Evolutionary conservation across 2,797 vertebrate species (phyloP).

Genomic region (Falco columbarius): DNA sequence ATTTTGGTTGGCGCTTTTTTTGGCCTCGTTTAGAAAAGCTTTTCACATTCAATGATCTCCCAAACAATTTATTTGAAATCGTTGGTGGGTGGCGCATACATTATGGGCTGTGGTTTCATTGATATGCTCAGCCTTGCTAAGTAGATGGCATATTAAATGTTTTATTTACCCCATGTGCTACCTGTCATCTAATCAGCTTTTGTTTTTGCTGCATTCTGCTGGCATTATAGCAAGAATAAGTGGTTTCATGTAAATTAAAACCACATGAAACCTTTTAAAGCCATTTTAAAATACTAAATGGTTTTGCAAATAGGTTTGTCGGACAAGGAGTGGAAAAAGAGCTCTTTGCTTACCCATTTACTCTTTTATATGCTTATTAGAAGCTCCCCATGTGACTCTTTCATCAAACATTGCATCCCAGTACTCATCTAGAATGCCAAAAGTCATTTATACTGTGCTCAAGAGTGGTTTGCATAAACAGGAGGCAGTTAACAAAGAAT

Average conservation of each 20-base stretch:
- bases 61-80: slow-evolving; percentile 35
- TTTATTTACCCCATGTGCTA: slow-evolving; percentile 59
- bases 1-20: neutral
- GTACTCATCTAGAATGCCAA: slow-evolving; percentile 48
- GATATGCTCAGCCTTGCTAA: slow-evolving; percentile 8
- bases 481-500: slow-evolving; percentile 43
- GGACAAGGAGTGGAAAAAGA: slow-evolving; percentile 57
- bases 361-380: slow-evolving; percentile 57
- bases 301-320: slow-evolving; percentile 64
- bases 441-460: slow-evolving; percentile 62
- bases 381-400: slow-evolving; percentile 34
- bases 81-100: neutral
- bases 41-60: neutral
- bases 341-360: slow-evolving; percentile 63
- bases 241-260: slow-evolving; percentile 69
- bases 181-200: slow-evolving; percentile 69
- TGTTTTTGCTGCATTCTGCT: slow-evolving; percentile 58
- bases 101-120: slow-evolving; percentile 52
- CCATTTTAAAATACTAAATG: slow-evolving; percentile 56
- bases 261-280: slow-evolving; percentile 59
- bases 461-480: slow-evolving; percentile 45
- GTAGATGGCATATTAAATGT: slow-evolving; percentile 60
- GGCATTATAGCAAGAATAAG: slow-evolving; percentile 56
- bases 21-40: neutral
- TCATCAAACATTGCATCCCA: slow-evolving; percentile 61